Evolutionary conservation across 2,797 vertebrate species (phyloP), one percentile per base, ranked within the genome.

Genomic region (Amblyopsis hoosieri): DNA sequence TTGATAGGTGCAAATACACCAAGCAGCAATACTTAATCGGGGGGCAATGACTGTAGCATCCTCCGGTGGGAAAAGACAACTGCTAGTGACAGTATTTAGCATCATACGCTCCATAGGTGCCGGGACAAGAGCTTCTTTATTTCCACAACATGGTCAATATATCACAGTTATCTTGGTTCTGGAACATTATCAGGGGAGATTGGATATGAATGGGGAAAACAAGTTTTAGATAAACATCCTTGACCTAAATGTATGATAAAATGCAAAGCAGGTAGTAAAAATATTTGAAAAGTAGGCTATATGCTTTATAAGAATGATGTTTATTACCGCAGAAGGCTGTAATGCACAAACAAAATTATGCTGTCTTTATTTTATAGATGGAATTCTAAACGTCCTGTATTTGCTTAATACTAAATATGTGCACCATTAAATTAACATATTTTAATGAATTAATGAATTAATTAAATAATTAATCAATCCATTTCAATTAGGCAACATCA

Each of bases 1-100:
- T 45, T 67, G 19, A 23, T 15, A 70, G 45, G 54, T 74, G 50
- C 62, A 74, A 67, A 64, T 69, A 63, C 70, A 72, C 63, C 71
- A 76, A 71, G 57, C 64, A 72, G 75, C 75, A 71, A 85, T 81
- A 83, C 31, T 78, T 81, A 86, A 87, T 82, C 76, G 11, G 48
- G 33, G 48, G 67, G 63, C 65, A 2, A 3, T 61, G 69, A 78
- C 55, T 80, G 69, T 62, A 29, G 64, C 57, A 54, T 64, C 46
- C 64, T 37, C 1, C 33, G 68, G 67, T 87, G 82, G 78, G 82
- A 86, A 89, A 10, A 10, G n/a, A 73, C 84, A 87, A 82, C 72
- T 88, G 58, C 42, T 42, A 52, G 46, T 42, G 80, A 69, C 78
- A 55, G 65, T 4, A 13, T 1, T 23, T 0, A 56, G 51, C 61